Evolutionary conservation across 2,113 vertebrate species (phyloP).

Genomic region (Phylloscopus whistleri): DNA sequence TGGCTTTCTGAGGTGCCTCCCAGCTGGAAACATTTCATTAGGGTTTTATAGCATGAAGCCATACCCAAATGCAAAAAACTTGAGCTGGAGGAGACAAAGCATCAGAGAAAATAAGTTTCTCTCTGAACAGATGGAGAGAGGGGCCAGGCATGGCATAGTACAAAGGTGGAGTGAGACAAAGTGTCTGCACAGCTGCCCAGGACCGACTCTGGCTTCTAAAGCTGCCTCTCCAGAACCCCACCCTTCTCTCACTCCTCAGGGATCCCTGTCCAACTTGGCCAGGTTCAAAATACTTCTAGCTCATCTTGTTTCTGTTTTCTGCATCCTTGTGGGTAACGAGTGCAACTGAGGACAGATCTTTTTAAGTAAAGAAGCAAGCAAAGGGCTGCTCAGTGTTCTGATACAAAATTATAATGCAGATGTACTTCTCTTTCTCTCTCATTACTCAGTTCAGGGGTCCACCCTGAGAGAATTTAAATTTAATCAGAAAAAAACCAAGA

Average conservation of each 20-base stretch:
- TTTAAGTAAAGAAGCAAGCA: neutral
- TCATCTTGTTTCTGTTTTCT: neutral
- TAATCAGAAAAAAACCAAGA: neutral
- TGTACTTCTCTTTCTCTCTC: neutral
- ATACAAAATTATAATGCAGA: neutral
- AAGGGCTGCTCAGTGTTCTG: neutral
- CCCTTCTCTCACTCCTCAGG: neutral
- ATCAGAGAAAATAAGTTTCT: neutral
- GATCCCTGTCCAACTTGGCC: neutral
- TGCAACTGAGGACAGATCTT: neutral
- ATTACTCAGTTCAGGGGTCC: neutral
- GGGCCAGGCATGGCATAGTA: no score
- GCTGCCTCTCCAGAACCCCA: neutral
- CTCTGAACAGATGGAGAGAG: neutral
- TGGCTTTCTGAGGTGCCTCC: neutral
- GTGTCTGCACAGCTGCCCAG: rapidly evolving
- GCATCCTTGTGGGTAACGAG: rapidly evolving
- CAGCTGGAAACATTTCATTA: neutral
- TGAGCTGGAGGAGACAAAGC: neutral
- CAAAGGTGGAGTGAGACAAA: neutral
- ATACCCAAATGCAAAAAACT: neutral
- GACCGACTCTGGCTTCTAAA: rapidly evolving
- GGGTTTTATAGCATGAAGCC: neutral
- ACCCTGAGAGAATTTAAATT: neutral
- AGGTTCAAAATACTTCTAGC: neutral